Conservation (phyloP, 2,888 invertebrate species). For the Drosophila emarginata region DNA sequence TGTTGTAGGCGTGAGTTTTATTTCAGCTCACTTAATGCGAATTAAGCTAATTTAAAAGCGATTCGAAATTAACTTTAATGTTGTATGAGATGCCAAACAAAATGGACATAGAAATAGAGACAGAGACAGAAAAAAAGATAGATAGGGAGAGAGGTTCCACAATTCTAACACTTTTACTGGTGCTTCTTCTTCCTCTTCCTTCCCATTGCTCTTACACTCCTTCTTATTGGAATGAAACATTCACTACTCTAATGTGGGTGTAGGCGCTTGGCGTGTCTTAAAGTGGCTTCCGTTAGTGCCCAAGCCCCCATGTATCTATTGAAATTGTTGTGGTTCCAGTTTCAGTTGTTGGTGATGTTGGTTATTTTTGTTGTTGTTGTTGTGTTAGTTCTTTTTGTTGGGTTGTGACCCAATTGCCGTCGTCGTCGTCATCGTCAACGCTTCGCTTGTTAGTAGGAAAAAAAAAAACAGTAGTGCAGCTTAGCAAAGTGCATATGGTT, state of each 20-base stretch:
- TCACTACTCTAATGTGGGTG: constrained; percentile 42
- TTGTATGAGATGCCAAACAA: constrained; percentile 53
- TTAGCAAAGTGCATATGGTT: constrained; percentile 43
- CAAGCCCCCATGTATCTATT: constrained; percentile 51
- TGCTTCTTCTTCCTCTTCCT: neutral
- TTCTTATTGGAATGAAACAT: neutral
- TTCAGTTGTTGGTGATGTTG: constrained; percentile 23
- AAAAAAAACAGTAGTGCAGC: constrained; percentile 40
- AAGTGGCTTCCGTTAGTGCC: constrained; percentile 71
- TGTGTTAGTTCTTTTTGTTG: constrained; percentile 37
- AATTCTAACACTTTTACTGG: constrained; percentile 42
- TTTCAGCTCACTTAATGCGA: constrained; percentile 71
- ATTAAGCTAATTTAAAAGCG: constrained; percentile 81
- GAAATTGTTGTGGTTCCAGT: constrained; percentile 62
- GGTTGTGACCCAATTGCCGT: constrained; percentile 72
- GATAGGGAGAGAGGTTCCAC: constrained; percentile 3
- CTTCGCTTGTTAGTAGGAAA: constrained; percentile 45
- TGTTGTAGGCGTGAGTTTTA: constrained; percentile 76
- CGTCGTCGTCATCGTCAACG: constrained; percentile 52
- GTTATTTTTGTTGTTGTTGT: constrained; percentile 27
- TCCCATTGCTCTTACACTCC: neutral
- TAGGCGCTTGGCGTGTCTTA: constrained; percentile 53
- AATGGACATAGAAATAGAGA: constrained; percentile 16
- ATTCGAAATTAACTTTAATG: constrained; percentile 81
- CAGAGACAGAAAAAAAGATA: constrained; percentile 3